These are phyloP conservation scores for Trichogramma dendrolimi DNA, from an alignment of 2,888 invertebrate species.

Conservation along the genomic window DNA sequence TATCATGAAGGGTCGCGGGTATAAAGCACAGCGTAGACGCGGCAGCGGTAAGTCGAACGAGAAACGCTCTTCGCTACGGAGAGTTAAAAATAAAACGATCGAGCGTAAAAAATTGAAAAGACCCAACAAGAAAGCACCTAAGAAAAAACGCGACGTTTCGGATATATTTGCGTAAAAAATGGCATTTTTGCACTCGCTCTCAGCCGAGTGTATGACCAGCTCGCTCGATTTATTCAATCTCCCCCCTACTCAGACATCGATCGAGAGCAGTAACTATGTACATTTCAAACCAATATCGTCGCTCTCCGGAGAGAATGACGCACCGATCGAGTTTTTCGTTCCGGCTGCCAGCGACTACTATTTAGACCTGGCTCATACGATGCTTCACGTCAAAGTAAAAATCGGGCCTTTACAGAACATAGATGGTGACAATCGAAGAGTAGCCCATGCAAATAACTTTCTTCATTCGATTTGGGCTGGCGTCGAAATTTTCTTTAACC, in stretches of 20 bases:
- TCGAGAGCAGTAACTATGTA: slow-evolving; percentile 30
- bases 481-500: slow-evolving; percentile 35
- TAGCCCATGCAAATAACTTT: slow-evolving; percentile 4
- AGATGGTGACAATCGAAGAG: slow-evolving; percentile 23
- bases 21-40: background rate
- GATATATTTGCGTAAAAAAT: slow-evolving; percentile 12
- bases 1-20: slow-evolving; percentile 2
- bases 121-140: background rate
- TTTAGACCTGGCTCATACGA: slow-evolving; percentile 33
- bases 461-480: slow-evolving; percentile 29
- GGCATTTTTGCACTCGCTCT: slow-evolving; percentile 5
- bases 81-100: background rate
- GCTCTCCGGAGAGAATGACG: slow-evolving; percentile 26
- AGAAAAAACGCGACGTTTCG: background rate
- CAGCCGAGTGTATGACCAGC: background rate
- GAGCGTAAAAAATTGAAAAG: background rate
- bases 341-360: slow-evolving; percentile 33
- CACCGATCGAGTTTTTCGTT: slow-evolving; percentile 35
- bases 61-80: background rate
- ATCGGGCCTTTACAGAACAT: slow-evolving; percentile 12
- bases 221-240: slow-evolving; percentile 17
- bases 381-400: slow-evolving; percentile 12
- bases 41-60: slow-evolving; percentile 4
- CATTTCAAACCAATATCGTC: slow-evolving; percentile 35
- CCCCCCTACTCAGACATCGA: slow-evolving; percentile 34